These are phyloP conservation scores for Nezara viridula DNA, from an alignment of 2,888 invertebrate genomes.

Conservation along the genomic window DNA sequence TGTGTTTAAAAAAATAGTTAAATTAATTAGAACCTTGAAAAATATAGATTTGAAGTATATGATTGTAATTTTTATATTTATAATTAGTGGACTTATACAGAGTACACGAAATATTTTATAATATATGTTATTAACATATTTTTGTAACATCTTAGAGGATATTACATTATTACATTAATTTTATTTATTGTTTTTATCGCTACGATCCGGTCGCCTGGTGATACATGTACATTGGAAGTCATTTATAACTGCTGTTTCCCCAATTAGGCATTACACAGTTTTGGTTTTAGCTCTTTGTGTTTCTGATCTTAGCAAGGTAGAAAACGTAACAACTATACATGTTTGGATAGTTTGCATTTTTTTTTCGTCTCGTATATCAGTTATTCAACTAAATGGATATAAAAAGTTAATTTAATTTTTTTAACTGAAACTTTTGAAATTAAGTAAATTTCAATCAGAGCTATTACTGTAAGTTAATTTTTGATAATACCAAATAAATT, in stretches of 20 bases:
- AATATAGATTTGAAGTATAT: too few species aligned
- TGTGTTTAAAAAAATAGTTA: too few species aligned
- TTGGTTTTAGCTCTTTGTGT: not conserved
- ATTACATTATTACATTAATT: not conserved
- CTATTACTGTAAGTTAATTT: not conserved
- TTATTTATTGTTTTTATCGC: not conserved
- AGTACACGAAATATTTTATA: too few species aligned
- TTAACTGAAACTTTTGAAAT: too few species aligned
- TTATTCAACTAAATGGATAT: not conserved
- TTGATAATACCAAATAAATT: not conserved
- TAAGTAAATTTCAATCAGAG: not conserved
- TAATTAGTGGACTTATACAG: too few species aligned
- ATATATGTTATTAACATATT: too few species aligned
- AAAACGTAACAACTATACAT: not conserved
- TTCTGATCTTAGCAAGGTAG: not conserved
- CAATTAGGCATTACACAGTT: not conserved
- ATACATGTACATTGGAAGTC: not conserved
- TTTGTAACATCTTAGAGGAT: not conserved
- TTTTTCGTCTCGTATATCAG: not conserved
- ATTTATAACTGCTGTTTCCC: not conserved
- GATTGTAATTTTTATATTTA: too few species aligned
- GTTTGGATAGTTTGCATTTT: not conserved
- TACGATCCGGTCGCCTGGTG: not conserved
- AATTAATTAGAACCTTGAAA: too few species aligned
- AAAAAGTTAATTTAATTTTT: too few species aligned